Evolutionary conservation across 2,113 vertebrate species (phyloP), one percentile per base, ranked within the genome.

Genomic region (Phylloscopus whistleri): DNA sequence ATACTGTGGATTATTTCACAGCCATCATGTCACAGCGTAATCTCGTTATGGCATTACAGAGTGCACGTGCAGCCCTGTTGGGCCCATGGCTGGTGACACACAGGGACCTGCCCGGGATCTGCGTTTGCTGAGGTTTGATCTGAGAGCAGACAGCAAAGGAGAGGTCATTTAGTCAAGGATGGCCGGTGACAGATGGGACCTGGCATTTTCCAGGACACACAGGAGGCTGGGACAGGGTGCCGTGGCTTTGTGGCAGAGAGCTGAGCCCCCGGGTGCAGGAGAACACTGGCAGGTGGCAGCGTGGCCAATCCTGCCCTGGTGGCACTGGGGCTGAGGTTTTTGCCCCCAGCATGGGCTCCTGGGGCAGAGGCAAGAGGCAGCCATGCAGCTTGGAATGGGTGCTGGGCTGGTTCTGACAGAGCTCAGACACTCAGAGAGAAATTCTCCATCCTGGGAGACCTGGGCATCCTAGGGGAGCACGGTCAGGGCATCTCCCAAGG

Each of bases 1-100:
- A 94, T 94, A 95, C 85, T 1, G 16, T 60, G 93, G 93, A 96
- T 97, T 94, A 94, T 93, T 93, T 94, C 93, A 67, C 44, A 74
- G 84, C 79, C 63, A 19, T 63, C 84, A 9, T 63, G 82, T 84
- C 82, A 22, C 79, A 55, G 85, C 30, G 35, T 96, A 97, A 96
- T 96, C 96, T 67, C 4, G 60, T 96, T 97, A 96, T 0, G 24
- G 87, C 75, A 55, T 93, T 95, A 95, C 79, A 26, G 43, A 35
- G 89, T 30, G 81, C 46, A 26, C 0, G 2, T 19, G 7, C 48
- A 15, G 74, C 41, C 11, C 41, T 2, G 2, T 8, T 0, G 6
- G 27, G 94, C 56, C 73, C 53, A 2, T 3, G 78, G 73, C 73
- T 44, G 81, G 44, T 2, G 84, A 41, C 48, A n/a, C 70, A 28